phyloP scores from a whole-genome alignment of 2,113 vertebrate species.

The Gnathonemus longibarbis region DNA sequence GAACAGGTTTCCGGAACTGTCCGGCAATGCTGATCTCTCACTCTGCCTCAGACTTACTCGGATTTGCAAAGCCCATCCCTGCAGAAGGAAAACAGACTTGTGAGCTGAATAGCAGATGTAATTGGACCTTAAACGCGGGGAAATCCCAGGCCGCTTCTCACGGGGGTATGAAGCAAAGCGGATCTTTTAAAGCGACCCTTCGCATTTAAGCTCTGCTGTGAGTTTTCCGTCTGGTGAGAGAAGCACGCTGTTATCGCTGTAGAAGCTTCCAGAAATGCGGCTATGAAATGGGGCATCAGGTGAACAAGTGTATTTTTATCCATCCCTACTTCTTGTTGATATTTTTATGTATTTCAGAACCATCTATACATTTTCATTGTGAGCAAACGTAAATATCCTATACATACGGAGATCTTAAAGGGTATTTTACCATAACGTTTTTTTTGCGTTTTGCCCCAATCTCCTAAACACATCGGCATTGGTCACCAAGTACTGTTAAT shows the following conservation, averaged over 20 bases:
- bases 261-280: neutral
- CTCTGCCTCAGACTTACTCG: neutral
- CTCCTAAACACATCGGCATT: neutral
- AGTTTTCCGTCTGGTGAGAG: neutral
- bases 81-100: neutral
- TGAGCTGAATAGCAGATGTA: neutral
- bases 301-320: neutral
- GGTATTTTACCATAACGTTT: neutral
- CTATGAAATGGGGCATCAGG: neutral
- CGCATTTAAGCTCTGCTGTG: neutral
- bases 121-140: neutral
- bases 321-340: neutral
- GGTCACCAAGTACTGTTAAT: neutral
- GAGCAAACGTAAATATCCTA: neutral
- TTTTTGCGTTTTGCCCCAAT: neutral
- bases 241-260: neutral
- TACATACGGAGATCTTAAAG: neutral
- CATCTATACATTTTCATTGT: neutral
- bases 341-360: neutral
- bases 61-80: neutral
- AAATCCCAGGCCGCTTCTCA: neutral
- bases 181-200: neutral
- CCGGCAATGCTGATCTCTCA: neutral
- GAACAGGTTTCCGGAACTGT: neutral
- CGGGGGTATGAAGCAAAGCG: neutral